Percentiles rank a stretch among this genome's conserved stretches.
These are phyloP conservation scores for Orthosia gothica DNA, from an alignment of 2,888 invertebrate species.

Conservation along the genomic window DNA sequence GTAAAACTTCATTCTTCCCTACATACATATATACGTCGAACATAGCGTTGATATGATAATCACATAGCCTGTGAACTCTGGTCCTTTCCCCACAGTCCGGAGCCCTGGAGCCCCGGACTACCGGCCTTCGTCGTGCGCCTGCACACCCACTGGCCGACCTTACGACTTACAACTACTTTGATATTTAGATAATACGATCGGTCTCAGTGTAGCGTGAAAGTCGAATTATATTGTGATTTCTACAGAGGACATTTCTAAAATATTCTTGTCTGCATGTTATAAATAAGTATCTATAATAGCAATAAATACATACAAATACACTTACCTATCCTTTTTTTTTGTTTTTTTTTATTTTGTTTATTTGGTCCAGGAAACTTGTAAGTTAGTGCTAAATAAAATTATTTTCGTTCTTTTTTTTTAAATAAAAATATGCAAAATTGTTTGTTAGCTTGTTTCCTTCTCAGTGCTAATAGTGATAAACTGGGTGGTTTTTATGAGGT, in stretches of 20 bases:
- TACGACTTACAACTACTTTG: constrained; percentile 54
- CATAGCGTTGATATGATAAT: constrained; percentile 60
- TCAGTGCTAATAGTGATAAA: no score
- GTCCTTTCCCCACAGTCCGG: constrained; percentile 31
- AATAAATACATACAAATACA: no score
- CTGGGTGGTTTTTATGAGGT: no score
- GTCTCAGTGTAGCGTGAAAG: constrained; percentile 35
- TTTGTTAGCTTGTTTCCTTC: no score
- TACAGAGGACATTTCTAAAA: background rate
- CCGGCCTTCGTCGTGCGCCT: constrained; percentile 52
- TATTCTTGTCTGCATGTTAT: no score
- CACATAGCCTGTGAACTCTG: constrained; percentile 46
- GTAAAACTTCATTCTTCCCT: constrained; percentile 1
- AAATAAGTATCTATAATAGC: no score
- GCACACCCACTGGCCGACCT: constrained; percentile 63
- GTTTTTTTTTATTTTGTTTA: no score
- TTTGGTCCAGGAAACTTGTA: no score
- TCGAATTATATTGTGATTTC: constrained; percentile 30
- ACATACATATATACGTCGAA: background rate
- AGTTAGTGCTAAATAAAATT: no score
- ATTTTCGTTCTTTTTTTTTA: no score
- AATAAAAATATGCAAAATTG: no score
- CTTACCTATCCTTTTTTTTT: no score
- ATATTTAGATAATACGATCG: constrained; percentile 59
- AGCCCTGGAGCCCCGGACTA: constrained; percentile 46